Percentiles rank a stretch among this genome's conserved stretches.
These are phyloP conservation scores for Barypeithes pellucidus DNA, from an alignment of 2,888 invertebrate genomes.

Conservation along the genomic window DNA sequence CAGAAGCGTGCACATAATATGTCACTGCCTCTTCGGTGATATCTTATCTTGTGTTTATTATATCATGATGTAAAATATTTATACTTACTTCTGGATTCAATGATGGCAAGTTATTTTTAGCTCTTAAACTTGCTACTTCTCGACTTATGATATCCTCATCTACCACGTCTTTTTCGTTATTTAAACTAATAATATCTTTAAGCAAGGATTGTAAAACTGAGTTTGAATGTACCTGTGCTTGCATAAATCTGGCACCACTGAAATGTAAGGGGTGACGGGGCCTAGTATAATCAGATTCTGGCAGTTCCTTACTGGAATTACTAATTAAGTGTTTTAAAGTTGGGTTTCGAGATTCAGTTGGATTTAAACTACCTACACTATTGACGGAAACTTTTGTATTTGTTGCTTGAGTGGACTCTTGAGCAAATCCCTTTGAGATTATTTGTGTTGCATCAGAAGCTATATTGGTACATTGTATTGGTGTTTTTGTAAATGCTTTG, in stretches of 20 bases:
- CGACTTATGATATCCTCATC: constrained; percentile 4
- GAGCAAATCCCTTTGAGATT: not conserved
- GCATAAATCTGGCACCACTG: constrained; percentile 7
- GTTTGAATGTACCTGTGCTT: constrained; percentile 10
- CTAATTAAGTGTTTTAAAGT: not conserved
- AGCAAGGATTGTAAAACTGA: constrained; percentile 17
- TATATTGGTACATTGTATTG: too few relatives aligned
- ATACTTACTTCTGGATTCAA: constrained; percentile 5
- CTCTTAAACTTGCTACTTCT: constrained; percentile 20
- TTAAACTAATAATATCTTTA: constrained; percentile 25
- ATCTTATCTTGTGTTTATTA: too few relatives aligned
- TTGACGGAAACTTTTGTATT: not conserved
- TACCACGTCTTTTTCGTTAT: constrained; percentile 6
- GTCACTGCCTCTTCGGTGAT: too few relatives aligned
- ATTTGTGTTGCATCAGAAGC: not conserved
- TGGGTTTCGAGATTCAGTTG: too few relatives aligned
- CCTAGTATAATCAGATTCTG: not conserved
- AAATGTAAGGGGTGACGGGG: constrained; percentile 1
- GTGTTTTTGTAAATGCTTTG: not conserved
- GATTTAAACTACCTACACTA: not conserved
- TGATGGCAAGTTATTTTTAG: constrained; percentile 25
- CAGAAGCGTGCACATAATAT: too few relatives aligned
- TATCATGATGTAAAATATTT: too few relatives aligned
- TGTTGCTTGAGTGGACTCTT: not conserved
- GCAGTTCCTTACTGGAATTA: not conserved